Evolutionary conservation across 2,797 vertebrate species (phyloP).

Genomic region (Thaleichthys pacificus): DNA sequence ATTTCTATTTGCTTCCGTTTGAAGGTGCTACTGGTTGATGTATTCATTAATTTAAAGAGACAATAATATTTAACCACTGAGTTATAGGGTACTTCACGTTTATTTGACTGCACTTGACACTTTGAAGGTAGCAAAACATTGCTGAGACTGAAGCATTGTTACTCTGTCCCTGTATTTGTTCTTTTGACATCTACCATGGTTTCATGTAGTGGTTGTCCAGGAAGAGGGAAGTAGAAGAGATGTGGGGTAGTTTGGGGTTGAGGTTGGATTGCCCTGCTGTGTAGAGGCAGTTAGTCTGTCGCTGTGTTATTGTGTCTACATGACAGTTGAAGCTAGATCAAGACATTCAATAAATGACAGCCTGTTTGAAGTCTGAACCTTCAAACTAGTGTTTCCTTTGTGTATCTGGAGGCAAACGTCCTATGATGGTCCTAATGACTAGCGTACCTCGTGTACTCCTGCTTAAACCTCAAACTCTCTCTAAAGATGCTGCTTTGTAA

Average conservation of each 20-base stretch:
- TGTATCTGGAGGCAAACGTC: conserved; percentile 13
- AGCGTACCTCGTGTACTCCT: conserved; percentile 36
- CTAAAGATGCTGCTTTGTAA: conserved; percentile 15
- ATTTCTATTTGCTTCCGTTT: conserved; percentile 24
- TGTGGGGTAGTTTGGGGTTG: background rate
- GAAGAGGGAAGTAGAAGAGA: background rate
- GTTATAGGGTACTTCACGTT: conserved; percentile 24
- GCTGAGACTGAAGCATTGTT: conserved; percentile 1
- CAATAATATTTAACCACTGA: background rate
- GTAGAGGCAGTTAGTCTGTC: background rate
- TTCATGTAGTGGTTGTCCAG: conserved; percentile 3
- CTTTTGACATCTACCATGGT: background rate
- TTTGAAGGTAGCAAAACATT: conserved; percentile 48
- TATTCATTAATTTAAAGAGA: conserved; percentile 21
- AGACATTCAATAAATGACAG: conserved; percentile 19
- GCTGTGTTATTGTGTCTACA: background rate
- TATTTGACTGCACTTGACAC: conserved; percentile 68
- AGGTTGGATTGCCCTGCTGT: background rate
- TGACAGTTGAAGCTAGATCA: background rate
- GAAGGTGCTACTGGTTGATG: conserved; percentile 45
- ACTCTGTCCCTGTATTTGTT: too few species aligned
- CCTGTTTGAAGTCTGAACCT: background rate
- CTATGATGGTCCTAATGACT: conserved; percentile 17
- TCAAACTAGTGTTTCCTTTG: background rate
- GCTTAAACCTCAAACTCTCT: conserved; percentile 5